These are phyloP conservation scores for Coenonympha arcania DNA, from an alignment of 2,888 invertebrate genomes.

Conservation along the genomic window DNA sequence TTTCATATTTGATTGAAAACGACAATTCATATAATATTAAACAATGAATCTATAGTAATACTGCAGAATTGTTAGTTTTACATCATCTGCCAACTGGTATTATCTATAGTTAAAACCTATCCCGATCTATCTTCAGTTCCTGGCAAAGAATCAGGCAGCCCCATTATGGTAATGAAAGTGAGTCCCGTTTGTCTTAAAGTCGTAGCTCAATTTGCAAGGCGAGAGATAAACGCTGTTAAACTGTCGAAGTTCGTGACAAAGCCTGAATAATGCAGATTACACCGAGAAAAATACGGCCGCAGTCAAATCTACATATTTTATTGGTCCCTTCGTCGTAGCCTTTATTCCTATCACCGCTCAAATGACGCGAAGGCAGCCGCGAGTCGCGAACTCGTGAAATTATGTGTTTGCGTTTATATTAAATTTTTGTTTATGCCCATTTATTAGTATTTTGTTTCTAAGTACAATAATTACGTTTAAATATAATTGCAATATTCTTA, in stretches of 20 bases:
- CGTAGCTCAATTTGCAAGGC: conserved; percentile 75
- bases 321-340: conserved; percentile 65
- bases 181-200: conserved; percentile 74
- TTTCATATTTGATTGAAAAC: too few species aligned
- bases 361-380: conserved; percentile 34
- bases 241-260: conserved; percentile 75
- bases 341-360: conserved; percentile 45
- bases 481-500: too few species aligned
- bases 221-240: conserved; percentile 75
- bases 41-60: too few species aligned
- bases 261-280: conserved; percentile 75
- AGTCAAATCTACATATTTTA: conserved; percentile 74
- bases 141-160: conserved; percentile 69
- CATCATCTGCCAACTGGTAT: too few species aligned
- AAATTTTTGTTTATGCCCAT: background rate
- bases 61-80: too few species aligned
- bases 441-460: background rate
- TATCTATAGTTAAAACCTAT: conserved; percentile 39
- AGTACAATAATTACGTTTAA: too few species aligned
- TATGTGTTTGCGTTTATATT: conserved; percentile 7
- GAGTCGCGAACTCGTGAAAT: conserved; percentile 21
- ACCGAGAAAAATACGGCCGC: conserved; percentile 72
- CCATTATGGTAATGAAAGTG: conserved; percentile 74
- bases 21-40: too few species aligned
- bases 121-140: conserved; percentile 56